Base-by-base conservation (phyloP, 2,113 vertebrate species). In the Danionella cerebrum region DNA sequence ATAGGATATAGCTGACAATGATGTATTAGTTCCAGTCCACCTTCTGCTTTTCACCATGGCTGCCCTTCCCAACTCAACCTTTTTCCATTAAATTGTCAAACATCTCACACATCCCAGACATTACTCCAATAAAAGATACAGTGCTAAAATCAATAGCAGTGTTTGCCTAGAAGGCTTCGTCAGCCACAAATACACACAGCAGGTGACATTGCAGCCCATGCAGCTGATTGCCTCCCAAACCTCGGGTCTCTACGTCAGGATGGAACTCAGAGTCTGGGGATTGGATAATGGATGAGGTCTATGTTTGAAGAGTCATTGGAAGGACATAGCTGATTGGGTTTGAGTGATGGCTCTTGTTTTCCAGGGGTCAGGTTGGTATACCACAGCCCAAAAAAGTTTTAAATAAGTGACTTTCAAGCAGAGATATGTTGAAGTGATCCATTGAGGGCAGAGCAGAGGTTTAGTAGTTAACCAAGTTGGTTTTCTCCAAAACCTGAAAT, bases 31-130 rank as follows among this genome's bases (percentile, higher is more conserved):
- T 66, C 68, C 66, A 52, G 36, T 38, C 55, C 63, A 57, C 52
- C 52, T 65, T 22, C 74, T 76, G n/a, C 74, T 68, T 76, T 76
- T 80, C 55, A 16, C 25, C 22, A n/a, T 8, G 31, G 13, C 35
- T 53, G 7, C 38, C 65, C 39, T 47, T n/a, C 16, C 66, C 13
- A 27, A 13, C 54, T 48, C 41, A 48, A 64, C 31, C 54, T 24
- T 76, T 62, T 76, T 79, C 63, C 67, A 65, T 80, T 59, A 78
- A 69, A 70, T 74, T 78, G 75, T 80, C 74, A 76, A 70, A 72
- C 45, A 67, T 57, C 67, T 80, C 74, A 79, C 59, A 72, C 63
- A 54, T 72, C 67, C 66, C 74, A 79, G 63, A 71, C 65, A 54
- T 71, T 67, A 71, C 47, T 62, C 39, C 48, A 54, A 31, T 67